Conservation (phyloP, 2,113 vertebrate species). For the Oceanodroma tethys region DNA sequence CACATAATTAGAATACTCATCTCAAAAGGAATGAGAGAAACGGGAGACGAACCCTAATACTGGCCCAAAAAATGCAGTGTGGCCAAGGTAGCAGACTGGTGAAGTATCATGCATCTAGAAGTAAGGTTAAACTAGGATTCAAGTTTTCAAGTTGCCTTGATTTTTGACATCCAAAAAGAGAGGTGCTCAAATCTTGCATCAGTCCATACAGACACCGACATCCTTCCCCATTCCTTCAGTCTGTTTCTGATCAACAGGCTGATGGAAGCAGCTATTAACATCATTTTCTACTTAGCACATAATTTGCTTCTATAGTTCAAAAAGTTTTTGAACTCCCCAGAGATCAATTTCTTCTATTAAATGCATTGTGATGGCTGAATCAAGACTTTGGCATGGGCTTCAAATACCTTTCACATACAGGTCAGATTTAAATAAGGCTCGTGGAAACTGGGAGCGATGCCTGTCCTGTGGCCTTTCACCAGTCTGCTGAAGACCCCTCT, state of each 20-base stretch:
- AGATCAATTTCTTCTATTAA: not conserved
- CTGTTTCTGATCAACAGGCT: not conserved
- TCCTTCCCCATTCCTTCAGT: not conserved
- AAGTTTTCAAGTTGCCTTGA: not conserved
- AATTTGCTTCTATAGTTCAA: not conserved
- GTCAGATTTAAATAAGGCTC: not conserved
- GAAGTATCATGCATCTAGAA: not conserved
- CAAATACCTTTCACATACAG: not conserved
- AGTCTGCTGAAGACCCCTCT: not conserved
- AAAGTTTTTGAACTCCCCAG: not conserved
- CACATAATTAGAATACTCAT: not conserved
- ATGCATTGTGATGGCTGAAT: not conserved
- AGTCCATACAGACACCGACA: fast-evolving
- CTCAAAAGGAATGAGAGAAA: not conserved
- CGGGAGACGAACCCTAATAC: not conserved
- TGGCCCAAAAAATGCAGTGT: not conserved
- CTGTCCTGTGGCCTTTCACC: not conserved
- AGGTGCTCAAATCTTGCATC: not conserved
- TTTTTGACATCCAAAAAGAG: not conserved
- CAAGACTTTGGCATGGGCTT: not conserved
- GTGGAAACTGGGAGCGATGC: not conserved
- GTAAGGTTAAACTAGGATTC: not conserved
- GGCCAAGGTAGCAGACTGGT: not conserved
- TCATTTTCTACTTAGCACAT: not conserved
- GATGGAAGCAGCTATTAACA: not conserved